Base-by-base conservation (phyloP, 1,140 invertebrate genomes). In the Pemphigus obesinymphae region DNA sequence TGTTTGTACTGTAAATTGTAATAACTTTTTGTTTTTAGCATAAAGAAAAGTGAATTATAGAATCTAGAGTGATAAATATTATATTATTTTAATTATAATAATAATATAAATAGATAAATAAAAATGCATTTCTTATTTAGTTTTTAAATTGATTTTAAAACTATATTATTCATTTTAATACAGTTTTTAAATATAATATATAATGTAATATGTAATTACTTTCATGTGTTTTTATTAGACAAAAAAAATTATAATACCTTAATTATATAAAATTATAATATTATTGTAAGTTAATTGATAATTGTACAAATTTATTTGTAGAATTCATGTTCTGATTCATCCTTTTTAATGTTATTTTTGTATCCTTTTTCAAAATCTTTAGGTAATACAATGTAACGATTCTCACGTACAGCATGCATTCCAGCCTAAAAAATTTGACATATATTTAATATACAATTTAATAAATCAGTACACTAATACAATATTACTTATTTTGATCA, bases 351-450 rank as follows among this genome's bases (percentile, higher is more conserved):
- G 86, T 99, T 99, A 87, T 99, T 99, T 87, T 99, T 99, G 88
- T 99, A 99, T 37, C 94, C 95, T 86, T 99, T 99, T 87, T 99
- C 98, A 86, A 99, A 99, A 89, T 99, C 98, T 89, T 99, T 99
- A 3, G 96, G 94, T 45, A 99, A 88, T 10, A 99, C 97, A 84
- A 99, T 97, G 87, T 99, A 99, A 72, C 98, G 93, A 89, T 99
- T 99, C 88, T 99, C 97, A 82, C 98, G 90, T 0, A 99, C 97
- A 8, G 98, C 98, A 88, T 99, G 97, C 93, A 94, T 94, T 70
- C 93, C 93, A 88, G 93, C 93, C 90, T 91, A 85, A 83, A 87
- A 87, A 31, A 45, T 68, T 80, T 78, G 50, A 63, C 3, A 29
- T 31, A 31, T 63, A 61, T 61, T 29, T 58, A 58, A 58, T 23